Evolutionary conservation across 2,113 vertebrate genomes (phyloP).

Genomic region (Chrysochloris asiatica): DNA sequence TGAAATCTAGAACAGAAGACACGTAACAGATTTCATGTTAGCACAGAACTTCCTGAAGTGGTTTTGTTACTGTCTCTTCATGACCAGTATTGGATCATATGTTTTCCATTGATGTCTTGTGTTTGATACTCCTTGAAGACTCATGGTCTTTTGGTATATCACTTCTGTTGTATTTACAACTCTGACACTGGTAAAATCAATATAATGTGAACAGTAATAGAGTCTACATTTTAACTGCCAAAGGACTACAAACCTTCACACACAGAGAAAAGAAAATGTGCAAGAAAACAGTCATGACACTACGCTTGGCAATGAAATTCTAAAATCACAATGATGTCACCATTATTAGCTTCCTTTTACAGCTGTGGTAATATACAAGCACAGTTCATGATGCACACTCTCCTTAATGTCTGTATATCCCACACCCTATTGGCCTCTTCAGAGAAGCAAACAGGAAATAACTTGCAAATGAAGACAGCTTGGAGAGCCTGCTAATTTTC

Average conservation of each 20-base stretch:
- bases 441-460: constrained; percentile 53
- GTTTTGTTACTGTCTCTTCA: no score
- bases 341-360: background rate
- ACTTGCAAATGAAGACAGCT: constrained; percentile 15
- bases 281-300: background rate
- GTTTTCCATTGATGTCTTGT: background rate
- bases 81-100: constrained; percentile 40
- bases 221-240: constrained; percentile 41
- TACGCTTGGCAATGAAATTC: background rate
- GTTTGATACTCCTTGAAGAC: constrained; percentile 11
- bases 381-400: background rate
- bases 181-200: constrained; percentile 6
- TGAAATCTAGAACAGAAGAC: constrained; percentile 62
- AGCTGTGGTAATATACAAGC: background rate
- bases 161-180: background rate
- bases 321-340: background rate
- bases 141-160: background rate
- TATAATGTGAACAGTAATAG: background rate
- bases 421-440: background rate
- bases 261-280: background rate
- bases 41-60: constrained; percentile 54
- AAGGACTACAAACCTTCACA: constrained; percentile 3
- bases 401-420: background rate
- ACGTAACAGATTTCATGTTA: constrained; percentile 52
- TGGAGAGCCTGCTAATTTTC: constrained; percentile 6